A percentile compares a stretch with the other conserved stretches of the same genome.
Evolutionary conservation across 2,888 invertebrate species (phyloP).

Genomic region (Perizoma flavofasciatum): DNA sequence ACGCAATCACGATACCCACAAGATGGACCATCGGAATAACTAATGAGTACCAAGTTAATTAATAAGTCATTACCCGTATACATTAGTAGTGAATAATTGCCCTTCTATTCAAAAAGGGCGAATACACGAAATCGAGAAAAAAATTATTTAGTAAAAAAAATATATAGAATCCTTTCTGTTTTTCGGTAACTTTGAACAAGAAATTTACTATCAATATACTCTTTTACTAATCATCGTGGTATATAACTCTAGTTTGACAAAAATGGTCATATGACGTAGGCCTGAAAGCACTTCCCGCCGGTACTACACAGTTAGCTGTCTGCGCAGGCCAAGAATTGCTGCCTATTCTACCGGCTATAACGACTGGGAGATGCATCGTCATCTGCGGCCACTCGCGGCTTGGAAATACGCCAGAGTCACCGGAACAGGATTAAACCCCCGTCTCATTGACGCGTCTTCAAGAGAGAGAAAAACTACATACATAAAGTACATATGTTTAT

Average conservation of each 20-base stretch:
- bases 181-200: too few relatives aligned
- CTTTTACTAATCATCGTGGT: too few relatives aligned
- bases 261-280: not conserved
- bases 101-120: not conserved
- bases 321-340: conserved; percentile 3
- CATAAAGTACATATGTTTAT: too few relatives aligned
- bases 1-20: conserved; percentile 10
- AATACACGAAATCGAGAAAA: too few relatives aligned
- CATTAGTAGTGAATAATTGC: not conserved
- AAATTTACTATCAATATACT: too few relatives aligned
- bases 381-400: conserved; percentile 43
- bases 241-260: too few relatives aligned
- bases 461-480: too few relatives aligned
- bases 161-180: too few relatives aligned
- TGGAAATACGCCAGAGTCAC: conserved; percentile 18
- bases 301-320: not conserved
- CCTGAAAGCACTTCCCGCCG: too few relatives aligned
- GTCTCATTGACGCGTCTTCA: not conserved
- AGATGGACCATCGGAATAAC: conserved; percentile 12
- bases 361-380: conserved; percentile 64
- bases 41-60: conserved; percentile 1
- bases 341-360: conserved; percentile 50
- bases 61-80: conserved; percentile 6
- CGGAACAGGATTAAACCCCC: not conserved
- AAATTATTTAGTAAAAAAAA: too few relatives aligned